Base-by-base conservation (phyloP, 2,888 invertebrate genomes). In the Caenorhabditis angaria region DNA sequence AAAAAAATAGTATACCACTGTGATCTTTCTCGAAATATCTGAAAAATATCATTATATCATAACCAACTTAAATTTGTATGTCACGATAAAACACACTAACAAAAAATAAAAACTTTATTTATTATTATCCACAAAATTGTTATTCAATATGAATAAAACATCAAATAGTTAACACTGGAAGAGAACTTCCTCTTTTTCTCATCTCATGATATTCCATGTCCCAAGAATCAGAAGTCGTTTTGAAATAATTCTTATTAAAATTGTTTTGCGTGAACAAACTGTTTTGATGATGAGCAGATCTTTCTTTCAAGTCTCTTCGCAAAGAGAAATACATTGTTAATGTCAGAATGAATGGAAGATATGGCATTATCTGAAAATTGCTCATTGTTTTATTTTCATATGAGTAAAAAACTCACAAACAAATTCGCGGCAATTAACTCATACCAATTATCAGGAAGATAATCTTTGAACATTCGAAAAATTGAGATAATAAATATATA, bases 341-440 rank as follows among this genome's bases (percentile, higher is more conserved):
- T 1, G 70, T 62, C 41, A 70, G 62, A 50, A 70, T 55, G 28
- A 70, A 65, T 28, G 70, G 70, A 60, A 70, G 65, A 25, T 70
- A 65, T 14, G 70, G 70, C 65, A 70, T 65, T 6, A 70, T 65
- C 70, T 70, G 55, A 10, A 70, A 65, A 27, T n/a, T n/a, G n/a
- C n/a, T n/a, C n/a, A 12, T 14, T 48, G 4, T n/a, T 14, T 48
- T 48, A 14, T 48, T 48, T 48, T 5, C n/a, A 48, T 12, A 35
- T 24, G 20, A 25, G 2, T 32, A 48, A 51, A 10, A 28, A 48
- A 61, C 72, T 64, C 22, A 72, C 72, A 48, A 72, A 72, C 6
- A 72, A 54, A 29, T 61, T 68, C 0, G 62, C 58, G 0, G 68
- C 65, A 51, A 72, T 72, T 35, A 72, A 57, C 32, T 68, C 68